Conservation (phyloP, 2,888 invertebrate species). For the Dysmachus trigonus region DNA sequence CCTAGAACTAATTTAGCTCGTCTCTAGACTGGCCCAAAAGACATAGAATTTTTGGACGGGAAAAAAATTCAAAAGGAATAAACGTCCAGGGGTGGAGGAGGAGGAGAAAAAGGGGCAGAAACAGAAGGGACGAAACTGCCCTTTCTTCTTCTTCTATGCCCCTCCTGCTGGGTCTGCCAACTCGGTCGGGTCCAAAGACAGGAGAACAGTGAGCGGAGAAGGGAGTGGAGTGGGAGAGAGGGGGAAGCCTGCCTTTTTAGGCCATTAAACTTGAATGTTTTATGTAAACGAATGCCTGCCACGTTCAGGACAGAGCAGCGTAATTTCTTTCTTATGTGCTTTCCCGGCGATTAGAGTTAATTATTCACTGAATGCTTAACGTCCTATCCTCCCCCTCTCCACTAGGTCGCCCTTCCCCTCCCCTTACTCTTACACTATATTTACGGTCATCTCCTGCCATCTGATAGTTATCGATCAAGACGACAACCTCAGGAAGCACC, state of each 20-base stretch:
- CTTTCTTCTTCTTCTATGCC: background rate
- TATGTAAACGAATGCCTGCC: conserved; percentile 30
- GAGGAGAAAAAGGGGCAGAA: no score
- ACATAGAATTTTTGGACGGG: background rate
- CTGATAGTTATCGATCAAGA: conserved; percentile 17
- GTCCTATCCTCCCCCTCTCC: background rate
- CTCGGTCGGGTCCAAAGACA: background rate
- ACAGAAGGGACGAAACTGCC: background rate
- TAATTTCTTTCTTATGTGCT: conserved; percentile 26
- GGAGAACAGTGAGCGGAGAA: background rate
- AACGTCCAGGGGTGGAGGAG: no score
- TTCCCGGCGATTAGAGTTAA: conserved; percentile 23
- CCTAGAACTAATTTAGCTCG: background rate
- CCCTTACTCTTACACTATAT: background rate
- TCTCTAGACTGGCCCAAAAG: background rate
- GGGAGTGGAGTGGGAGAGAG: background rate
- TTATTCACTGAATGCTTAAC: conserved; percentile 20
- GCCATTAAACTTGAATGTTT: conserved; percentile 30
- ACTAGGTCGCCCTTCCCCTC: background rate
- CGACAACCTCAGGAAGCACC: background rate
- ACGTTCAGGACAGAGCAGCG: conserved; percentile 11
- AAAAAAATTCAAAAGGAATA: background rate
- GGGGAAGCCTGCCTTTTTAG: background rate
- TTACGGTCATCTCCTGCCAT: background rate
- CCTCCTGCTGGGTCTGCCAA: background rate